Conservation (phyloP, 1,140 invertebrate species). For the Aleiodes sp. region DNA sequence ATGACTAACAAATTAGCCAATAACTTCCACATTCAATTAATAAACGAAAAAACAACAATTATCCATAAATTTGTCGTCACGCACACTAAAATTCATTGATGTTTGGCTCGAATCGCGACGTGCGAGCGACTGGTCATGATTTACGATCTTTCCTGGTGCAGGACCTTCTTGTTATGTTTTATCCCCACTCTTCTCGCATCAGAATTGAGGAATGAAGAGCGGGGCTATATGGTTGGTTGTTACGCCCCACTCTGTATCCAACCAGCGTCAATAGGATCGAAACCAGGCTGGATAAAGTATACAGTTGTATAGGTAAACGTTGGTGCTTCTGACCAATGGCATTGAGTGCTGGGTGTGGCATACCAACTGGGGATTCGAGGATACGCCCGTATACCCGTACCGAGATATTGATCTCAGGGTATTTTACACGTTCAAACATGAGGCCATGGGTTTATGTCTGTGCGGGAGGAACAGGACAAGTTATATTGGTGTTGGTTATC, state of each 20-base stretch:
- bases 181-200: conserved; percentile 7
- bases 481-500: conserved; percentile 10
- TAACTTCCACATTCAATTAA: conserved; percentile 6
- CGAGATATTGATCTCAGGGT: conserved; percentile 56
- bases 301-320: background rate
- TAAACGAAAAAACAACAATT: conserved; percentile 6
- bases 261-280: conserved; percentile 12
- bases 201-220: background rate
- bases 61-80: background rate
- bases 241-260: conserved; percentile 34
- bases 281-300: background rate
- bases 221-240: conserved; percentile 29
- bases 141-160: conserved; percentile 47
- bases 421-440: conserved; percentile 16
- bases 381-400: conserved; percentile 35
- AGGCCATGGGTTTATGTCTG: conserved; percentile 12
- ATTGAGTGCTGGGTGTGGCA: conserved; percentile 35
- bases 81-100: conserved; percentile 9
- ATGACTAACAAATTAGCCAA: conserved; percentile 32
- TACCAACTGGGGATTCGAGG: conserved; percentile 20
- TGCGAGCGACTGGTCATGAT: conserved; percentile 56
- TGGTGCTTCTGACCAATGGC: background rate
- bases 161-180: conserved; percentile 22
- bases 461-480: background rate
- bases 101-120: conserved; percentile 48